Evolutionary conservation across 2,797 vertebrate genomes (phyloP).

Genomic region (Diceros bicornis): DNA sequence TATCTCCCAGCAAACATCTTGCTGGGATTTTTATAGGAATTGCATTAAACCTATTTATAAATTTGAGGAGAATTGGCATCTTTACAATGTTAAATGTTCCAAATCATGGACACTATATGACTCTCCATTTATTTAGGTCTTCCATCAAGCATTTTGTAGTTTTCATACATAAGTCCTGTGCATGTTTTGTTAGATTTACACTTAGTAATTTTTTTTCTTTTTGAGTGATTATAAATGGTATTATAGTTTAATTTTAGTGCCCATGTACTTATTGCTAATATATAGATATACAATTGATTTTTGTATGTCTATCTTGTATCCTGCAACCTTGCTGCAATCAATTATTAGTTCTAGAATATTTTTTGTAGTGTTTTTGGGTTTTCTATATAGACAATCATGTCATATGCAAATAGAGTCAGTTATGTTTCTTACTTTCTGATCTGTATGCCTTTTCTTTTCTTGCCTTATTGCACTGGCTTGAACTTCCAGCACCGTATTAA

Average conservation of each 20-base stretch:
- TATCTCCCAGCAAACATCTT: background rate
- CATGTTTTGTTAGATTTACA: background rate
- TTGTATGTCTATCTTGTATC: background rate
- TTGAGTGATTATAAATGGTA: background rate
- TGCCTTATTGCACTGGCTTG: background rate
- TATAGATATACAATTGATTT: background rate
- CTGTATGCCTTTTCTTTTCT: background rate
- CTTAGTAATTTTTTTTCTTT: background rate
- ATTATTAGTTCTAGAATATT: background rate
- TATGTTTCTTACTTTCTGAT: background rate
- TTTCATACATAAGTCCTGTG: background rate
- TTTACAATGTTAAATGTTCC: background rate
- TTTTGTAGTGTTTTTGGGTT: background rate
- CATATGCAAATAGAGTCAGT: background rate
- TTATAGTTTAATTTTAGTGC: background rate
- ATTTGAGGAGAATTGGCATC: background rate
- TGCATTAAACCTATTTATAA: background rate
- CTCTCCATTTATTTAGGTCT: background rate
- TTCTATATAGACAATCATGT: background rate
- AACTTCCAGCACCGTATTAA: background rate
- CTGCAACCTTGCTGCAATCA: background rate
- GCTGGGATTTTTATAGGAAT: background rate
- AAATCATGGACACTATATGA: background rate
- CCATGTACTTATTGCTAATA: background rate
- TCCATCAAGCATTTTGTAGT: background rate